Base-by-base conservation (phyloP, 2,113 vertebrate species). In the Rhizomys pruinosus region DNA sequence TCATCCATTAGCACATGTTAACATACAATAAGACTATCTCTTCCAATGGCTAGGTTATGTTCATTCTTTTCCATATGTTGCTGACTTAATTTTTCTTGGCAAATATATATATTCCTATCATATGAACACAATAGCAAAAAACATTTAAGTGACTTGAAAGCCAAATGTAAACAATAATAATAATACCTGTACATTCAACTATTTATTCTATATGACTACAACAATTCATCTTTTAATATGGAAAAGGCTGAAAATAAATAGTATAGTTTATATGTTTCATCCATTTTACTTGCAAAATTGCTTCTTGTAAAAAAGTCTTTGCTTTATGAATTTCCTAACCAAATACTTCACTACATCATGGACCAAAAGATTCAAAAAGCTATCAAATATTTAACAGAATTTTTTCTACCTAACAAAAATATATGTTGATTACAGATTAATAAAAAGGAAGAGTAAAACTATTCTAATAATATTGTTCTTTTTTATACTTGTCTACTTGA, bases 1-100 rank as follows among this genome's bases (percentile, higher is more conserved):
- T 94, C 3, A 8, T 87, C 89, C 34, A 68, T 91, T 87, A 94
- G 32, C 47, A 93, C 73, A 77, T 68, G 13, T 47, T 85, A 63
- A 69, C 32, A 77, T 86, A 69, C 13, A 86, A 73, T 20, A 88
- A 12, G 7, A 68, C 27, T 80, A 7, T 42, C 9, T 71, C 16
- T 91, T 47, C 16, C 7, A 59, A 34, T 69, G 20, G 4, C 74
- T 72, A 57, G 13, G 74, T 73, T 93, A 87, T 92, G 11, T 78
- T 77, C 22, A 57, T 23, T 10, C 59, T 82, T 78, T 42, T 52
- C 23, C 9, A 39, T 44, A 17, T 39, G 1, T 37, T 15, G 20
- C 23, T 13, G 22, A 73, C 12, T 82, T 61, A 71, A 77, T 68
- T 84, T 82, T 94, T 68, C 9, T 89, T 27, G 29, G 10, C 10